phyloP scores from a whole-genome alignment of 2,888 invertebrate species.

The Linnaemya vulpina region DNA sequence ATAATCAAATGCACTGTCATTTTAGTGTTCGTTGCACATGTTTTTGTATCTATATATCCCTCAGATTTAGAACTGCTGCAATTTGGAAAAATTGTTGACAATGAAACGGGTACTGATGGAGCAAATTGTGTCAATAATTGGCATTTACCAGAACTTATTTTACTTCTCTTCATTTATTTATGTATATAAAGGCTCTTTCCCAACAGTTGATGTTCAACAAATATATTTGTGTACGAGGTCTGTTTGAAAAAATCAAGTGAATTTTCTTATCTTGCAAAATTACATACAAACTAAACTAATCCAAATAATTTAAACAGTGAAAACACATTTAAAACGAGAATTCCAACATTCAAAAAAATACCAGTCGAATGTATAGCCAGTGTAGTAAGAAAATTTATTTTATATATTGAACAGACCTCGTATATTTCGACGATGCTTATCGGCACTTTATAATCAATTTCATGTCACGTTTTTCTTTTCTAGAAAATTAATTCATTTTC shows the following conservation, averaged over 20 bases:
- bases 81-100: slow-evolving; percentile 43
- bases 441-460: slow-evolving; percentile 72
- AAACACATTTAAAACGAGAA: too few species aligned
- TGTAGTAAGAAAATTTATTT: too few species aligned
- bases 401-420: too few species aligned
- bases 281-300: too few species aligned
- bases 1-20: background rate
- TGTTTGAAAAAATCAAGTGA: too few species aligned
- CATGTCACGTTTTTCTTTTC: slow-evolving; percentile 78
- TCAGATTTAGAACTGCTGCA: slow-evolving; percentile 26
- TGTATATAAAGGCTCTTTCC: slow-evolving; percentile 15
- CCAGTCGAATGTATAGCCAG: too few species aligned
- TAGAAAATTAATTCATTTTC: slow-evolving; percentile 77
- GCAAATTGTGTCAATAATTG: slow-evolving; percentile 51
- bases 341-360: too few species aligned
- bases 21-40: background rate
- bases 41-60: slow-evolving; percentile 20
- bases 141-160: slow-evolving; percentile 56
- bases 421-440: too few species aligned
- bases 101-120: background rate
- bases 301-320: too few species aligned
- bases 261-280: too few species aligned
- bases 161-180: slow-evolving; percentile 39
- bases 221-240: too few species aligned
- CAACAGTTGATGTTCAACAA: slow-evolving; percentile 28